These are phyloP conservation scores for Aphodius granarius DNA, from an alignment of 2,888 invertebrate species.

Conservation along the genomic window DNA sequence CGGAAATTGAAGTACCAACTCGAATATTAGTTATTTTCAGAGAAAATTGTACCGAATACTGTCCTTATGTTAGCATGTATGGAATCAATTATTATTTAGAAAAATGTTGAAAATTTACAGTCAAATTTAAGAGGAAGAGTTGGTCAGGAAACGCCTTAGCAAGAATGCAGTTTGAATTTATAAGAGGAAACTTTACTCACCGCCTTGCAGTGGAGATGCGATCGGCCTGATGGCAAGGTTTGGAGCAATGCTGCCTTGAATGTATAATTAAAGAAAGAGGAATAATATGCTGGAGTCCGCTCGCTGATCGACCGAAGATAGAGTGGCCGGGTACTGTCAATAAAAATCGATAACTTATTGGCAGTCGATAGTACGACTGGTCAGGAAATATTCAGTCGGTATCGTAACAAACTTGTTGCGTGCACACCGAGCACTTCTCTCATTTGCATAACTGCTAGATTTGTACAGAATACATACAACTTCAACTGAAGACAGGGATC, in stretches of 20 bases:
- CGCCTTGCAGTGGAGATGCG: background rate
- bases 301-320: background rate
- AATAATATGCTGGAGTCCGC: background rate
- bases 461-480: background rate
- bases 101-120: no score
- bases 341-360: background rate
- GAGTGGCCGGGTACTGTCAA: background rate
- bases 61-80: no score
- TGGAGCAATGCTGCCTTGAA: background rate
- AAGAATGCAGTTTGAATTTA: background rate
- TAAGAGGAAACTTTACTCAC: background rate
- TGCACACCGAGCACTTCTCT: background rate
- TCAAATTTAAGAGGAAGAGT: no score
- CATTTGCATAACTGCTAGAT: background rate
- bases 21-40: no score
- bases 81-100: no score
- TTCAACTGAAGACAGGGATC: no score
- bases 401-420: background rate
- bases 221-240: background rate
- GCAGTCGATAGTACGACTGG: background rate
- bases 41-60: no score
- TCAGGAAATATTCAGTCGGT: background rate
- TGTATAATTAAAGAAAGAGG: background rate
- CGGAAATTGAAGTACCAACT: no score
- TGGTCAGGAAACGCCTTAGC: background rate